Evolutionary conservation across 2,888 invertebrate genomes (phyloP).

Genomic region (Catocala sponsa): DNA sequence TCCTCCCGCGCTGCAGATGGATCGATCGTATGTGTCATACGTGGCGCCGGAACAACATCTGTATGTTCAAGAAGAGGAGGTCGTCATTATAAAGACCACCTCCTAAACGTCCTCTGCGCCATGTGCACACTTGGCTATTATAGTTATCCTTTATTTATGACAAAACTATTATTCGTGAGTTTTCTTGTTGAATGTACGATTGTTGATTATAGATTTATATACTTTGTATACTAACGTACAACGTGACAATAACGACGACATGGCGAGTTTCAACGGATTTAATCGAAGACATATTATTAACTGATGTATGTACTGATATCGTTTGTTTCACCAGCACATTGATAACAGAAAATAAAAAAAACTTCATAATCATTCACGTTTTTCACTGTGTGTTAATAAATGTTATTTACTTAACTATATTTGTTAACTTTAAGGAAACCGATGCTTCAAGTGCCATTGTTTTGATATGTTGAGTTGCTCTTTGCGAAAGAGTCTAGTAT

Average conservation of each 20-base stretch:
- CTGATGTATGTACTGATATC: slow-evolving; percentile 39
- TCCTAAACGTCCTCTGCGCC: slow-evolving; percentile 48
- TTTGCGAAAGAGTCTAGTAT: slow-evolving; percentile 51
- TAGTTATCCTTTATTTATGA: slow-evolving; percentile 38
- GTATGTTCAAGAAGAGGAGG: slow-evolving; percentile 80
- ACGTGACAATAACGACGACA: slow-evolving; percentile 64
- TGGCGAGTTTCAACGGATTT: slow-evolving; percentile 77
- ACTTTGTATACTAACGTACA: slow-evolving; percentile 37
- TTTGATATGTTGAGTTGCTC: slow-evolving; percentile 53
- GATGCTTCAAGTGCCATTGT: slow-evolving; percentile 84
- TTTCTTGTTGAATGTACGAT: slow-evolving; percentile 55
- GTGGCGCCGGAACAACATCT: slow-evolving; percentile 76
- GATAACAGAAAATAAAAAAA: slow-evolving; percentile 67
- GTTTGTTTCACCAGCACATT: slow-evolving; percentile 71
- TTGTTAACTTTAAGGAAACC: slow-evolving; percentile 66
- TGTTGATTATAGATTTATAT: slow-evolving; percentile 41
- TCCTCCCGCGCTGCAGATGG: slow-evolving; percentile 72
- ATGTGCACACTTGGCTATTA: slow-evolving; percentile 20
- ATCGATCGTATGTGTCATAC: slow-evolving; percentile 73
- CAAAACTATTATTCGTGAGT: slow-evolving; percentile 45
- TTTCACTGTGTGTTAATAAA: slow-evolving; percentile 61
- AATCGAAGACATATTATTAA: slow-evolving; percentile 47
- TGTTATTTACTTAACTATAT: slow-evolving; percentile 41
- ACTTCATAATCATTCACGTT: slow-evolving; percentile 60
- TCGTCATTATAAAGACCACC: slow-evolving; percentile 75